Percentiles rank a stretch among this genome's conserved stretches.
Conservation (phyloP, 1,140 invertebrate genomes). For the Samia ricini region DNA sequence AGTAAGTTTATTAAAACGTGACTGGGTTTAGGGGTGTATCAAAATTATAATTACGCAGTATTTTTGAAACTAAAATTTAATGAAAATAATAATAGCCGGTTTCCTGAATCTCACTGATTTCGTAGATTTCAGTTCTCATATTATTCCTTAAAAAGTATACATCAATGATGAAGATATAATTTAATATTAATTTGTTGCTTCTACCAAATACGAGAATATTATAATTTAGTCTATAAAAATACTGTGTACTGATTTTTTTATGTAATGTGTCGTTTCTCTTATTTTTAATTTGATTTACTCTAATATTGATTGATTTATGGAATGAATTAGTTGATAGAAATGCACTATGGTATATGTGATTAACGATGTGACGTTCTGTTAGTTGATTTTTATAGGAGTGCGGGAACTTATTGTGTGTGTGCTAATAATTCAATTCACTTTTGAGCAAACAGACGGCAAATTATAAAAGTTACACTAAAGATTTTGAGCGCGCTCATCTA, state of each 20-base stretch:
- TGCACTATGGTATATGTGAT: constrained; percentile 34
- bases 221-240: neutral
- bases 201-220: too few species aligned
- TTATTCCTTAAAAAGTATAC: too few species aligned
- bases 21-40: neutral
- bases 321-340: constrained; percentile 40
- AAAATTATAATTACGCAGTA: neutral
- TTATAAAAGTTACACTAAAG: too few species aligned
- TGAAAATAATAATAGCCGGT: too few species aligned
- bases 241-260: neutral
- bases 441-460: too few species aligned
- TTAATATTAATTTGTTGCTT: neutral
- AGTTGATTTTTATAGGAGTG: constrained; percentile 24
- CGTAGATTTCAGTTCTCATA: too few species aligned
- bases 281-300: constrained; percentile 40
- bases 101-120: too few species aligned
- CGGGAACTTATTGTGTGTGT: constrained; percentile 9
- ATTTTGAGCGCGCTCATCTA: too few species aligned
- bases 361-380: constrained; percentile 14
- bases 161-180: too few species aligned
- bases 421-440: neutral
- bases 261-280: neutral
- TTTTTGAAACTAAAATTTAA: neutral
- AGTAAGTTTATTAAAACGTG: constrained; percentile 35
- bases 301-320: constrained; percentile 55